Conservation (phyloP, 2,888 invertebrate species). For the Lasioglossum oenotherae region DNA sequence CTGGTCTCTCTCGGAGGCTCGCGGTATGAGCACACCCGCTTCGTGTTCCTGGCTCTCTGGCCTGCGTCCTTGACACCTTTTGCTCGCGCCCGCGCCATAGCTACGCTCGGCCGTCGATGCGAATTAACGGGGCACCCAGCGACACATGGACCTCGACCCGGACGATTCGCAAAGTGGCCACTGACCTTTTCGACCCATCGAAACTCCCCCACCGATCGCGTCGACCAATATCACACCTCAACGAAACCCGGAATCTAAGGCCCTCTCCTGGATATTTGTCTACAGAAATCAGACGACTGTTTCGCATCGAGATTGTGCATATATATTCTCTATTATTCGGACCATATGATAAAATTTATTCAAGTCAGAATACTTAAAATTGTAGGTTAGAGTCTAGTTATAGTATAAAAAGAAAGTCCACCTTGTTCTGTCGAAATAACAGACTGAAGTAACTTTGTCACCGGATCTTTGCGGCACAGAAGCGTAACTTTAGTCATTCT, state of each 20-base stretch:
- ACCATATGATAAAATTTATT: background rate
- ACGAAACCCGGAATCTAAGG: background rate
- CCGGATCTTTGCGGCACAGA: too few species aligned
- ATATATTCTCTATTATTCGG: background rate
- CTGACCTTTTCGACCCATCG: slow-evolving; percentile 68
- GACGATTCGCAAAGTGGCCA: slow-evolving; percentile 69
- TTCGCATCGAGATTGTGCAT: background rate
- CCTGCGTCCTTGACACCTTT: slow-evolving; percentile 81
- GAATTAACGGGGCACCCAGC: slow-evolving; percentile 53
- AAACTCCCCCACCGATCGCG: background rate
- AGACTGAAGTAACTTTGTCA: background rate
- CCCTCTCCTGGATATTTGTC: background rate
- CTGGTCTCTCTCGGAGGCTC: background rate
- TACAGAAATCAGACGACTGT: background rate
- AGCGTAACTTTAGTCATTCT: too few species aligned
- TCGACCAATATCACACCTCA: background rate
- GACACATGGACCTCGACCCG: slow-evolving; percentile 58
- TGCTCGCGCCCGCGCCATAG: slow-evolving; percentile 42
- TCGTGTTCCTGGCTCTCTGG: slow-evolving; percentile 36
- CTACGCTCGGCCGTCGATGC: slow-evolving; percentile 34
- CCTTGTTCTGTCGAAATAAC: background rate
- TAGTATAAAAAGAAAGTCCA: background rate
- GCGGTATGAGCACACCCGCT: background rate
- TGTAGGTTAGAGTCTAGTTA: background rate
- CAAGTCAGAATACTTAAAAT: background rate